These are phyloP conservation scores for Acleris emargana DNA, from an alignment of 2,888 invertebrate species.

Conservation along the genomic window DNA sequence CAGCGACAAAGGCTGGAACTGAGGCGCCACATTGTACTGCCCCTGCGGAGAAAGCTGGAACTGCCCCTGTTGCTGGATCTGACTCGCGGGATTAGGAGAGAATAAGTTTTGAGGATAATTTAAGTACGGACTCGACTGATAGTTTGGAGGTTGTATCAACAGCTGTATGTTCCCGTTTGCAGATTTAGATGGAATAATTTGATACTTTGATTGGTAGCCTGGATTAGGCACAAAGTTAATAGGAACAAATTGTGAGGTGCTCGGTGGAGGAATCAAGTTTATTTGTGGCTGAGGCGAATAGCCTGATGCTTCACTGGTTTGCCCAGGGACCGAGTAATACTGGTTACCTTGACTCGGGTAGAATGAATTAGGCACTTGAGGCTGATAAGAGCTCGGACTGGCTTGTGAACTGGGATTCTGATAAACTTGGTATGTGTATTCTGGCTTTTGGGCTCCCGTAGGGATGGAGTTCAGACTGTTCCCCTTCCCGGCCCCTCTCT, in stretches of 20 bases:
- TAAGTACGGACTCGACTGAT: constrained; percentile 53
- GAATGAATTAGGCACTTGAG: constrained; percentile 67
- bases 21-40: constrained; percentile 29
- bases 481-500: constrained; percentile 69
- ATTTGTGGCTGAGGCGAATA: constrained; percentile 57
- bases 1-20: constrained; percentile 56
- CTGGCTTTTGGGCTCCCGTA: constrained; percentile 73
- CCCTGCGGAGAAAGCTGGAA: constrained; percentile 56
- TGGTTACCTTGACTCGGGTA: constrained; percentile 70
- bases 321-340: constrained; percentile 60
- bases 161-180: constrained; percentile 66
- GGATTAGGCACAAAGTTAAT: constrained; percentile 71
- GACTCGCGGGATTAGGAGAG: constrained; percentile 19
- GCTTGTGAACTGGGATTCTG: constrained; percentile 59
- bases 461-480: constrained; percentile 70
- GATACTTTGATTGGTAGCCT: constrained; percentile 76
- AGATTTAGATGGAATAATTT: constrained; percentile 66
- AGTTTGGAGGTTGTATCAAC: constrained; percentile 59
- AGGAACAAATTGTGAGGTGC: constrained; percentile 52
- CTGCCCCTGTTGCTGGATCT: constrained; percentile 53
- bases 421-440: constrained; percentile 74
- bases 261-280: constrained; percentile 55
- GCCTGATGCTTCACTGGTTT: constrained; percentile 51
- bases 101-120: constrained; percentile 62
- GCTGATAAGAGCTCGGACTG: constrained; percentile 57